Conservation (phyloP, 1,140 invertebrate genomes). For the roundworm (Caenorhabditis elegans) region DNA sequence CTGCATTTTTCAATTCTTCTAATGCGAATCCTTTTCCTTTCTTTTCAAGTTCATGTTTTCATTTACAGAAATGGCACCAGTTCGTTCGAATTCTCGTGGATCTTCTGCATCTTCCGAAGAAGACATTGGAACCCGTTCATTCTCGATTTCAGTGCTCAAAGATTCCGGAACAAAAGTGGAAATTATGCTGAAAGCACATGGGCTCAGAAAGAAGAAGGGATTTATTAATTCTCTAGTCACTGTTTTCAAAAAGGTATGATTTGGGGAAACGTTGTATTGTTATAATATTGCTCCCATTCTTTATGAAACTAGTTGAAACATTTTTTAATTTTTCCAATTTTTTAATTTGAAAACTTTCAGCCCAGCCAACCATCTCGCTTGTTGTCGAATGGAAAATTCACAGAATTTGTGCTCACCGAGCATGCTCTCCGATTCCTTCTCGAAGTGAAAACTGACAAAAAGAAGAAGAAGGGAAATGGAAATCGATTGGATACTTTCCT, state of each 20-base stretch:
- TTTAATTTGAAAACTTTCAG: conserved; percentile 19
- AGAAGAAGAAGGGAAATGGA: conserved; percentile 50
- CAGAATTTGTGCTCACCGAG: conserved; percentile 42
- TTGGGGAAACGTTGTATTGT: background rate
- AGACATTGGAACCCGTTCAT: conserved; percentile 16
- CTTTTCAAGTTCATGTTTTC: background rate
- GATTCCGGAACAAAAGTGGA: conserved; percentile 49
- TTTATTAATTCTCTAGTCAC: conserved; percentile 41
- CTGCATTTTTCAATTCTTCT: background rate
- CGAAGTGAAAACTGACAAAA: conserved; percentile 45
- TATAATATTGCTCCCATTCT: too few relatives aligned
- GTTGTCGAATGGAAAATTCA: conserved; percentile 46
- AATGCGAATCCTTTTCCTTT: too few relatives aligned
- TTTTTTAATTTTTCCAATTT: background rate
- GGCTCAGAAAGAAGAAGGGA: conserved; percentile 47
- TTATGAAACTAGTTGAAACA: too few relatives aligned
- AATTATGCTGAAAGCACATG: conserved; percentile 49
- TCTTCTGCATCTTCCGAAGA: conserved; percentile 33
- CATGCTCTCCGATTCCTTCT: conserved; percentile 44
- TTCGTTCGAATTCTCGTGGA: background rate
- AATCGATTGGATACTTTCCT: conserved; percentile 48
- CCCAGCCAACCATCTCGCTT: conserved; percentile 47
- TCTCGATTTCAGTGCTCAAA: conserved; percentile 39
- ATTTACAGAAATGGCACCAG: background rate
- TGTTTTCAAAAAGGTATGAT: conserved; percentile 44